Evolutionary conservation across 2,113 vertebrate species (phyloP), one percentile per base, ranked within the genome.

Genomic region (Vulpes ferrilata): DNA sequence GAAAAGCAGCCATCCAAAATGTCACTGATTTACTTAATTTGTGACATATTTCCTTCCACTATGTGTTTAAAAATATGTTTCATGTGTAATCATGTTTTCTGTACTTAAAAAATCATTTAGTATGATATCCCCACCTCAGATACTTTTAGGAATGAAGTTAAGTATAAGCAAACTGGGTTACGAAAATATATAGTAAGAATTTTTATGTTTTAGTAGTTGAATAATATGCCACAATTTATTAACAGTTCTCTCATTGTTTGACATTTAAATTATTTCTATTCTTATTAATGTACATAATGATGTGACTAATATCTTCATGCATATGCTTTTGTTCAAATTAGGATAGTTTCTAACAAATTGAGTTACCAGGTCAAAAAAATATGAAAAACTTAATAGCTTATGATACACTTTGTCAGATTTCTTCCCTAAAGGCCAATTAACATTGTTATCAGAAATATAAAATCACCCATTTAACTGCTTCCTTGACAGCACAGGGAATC

Each of bases 331-430:
- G 35, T 79, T 88, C 23, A 88, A 95, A 79, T 80, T 80, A 91
- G 71, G 22, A 32, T 51, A 80, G 32, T 91, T 38, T 80, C 12
- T 59, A 91, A 84, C 9, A 85, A 81, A 95, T 19, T 95, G 48
- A 86, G 53, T 86, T 88, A 74, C 55, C 48, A 10, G 23, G 35
- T 86, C 20, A 91, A 92, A 90, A 85, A 79, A 90, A 53, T 60
- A 90, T 76, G 5, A 84, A 95, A 93, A 96, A 83, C 13, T 78
- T 90, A 62, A 88, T 80, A 87, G 30, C 12, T 59, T 43, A 1
- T 87, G 74, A 84, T 87, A 81, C 3, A n/a, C 35, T 87, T 92
- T 90, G 76, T 69, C 53, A 96, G 57, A 69, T 93, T 96, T 95
- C 43, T 93, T 88, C 43, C 85, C 35, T 27, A 84, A 79, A 57